Evolutionary conservation across 2,113 vertebrate species (phyloP).

Genomic region (Gopherus flavomarginatus): DNA sequence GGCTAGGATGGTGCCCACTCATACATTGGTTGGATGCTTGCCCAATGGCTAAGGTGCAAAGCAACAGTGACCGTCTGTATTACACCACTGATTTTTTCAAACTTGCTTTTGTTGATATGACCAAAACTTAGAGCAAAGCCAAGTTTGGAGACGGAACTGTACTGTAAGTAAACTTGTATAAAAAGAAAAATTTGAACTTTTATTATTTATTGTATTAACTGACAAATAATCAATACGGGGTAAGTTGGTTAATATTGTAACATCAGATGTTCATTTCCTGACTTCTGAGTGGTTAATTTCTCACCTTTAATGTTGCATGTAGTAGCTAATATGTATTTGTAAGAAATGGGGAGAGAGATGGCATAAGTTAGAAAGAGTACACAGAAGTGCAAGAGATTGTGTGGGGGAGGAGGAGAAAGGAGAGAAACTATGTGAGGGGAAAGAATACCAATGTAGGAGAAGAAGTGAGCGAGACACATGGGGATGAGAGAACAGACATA

Average conservation of each 20-base stretch:
- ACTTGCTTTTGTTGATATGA: not conserved
- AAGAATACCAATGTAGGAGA: not conserved
- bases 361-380: not conserved
- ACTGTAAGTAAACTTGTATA: not conserved
- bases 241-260: not conserved
- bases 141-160: not conserved
- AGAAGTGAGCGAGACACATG: not conserved
- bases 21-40: constrained; percentile 1
- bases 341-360: not conserved
- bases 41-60: not conserved
- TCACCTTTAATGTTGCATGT: accelerated
- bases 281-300: not conserved
- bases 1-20: constrained; percentile 3
- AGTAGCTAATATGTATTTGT: not conserved
- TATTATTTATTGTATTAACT: not conserved
- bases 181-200: not conserved
- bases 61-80: not conserved
- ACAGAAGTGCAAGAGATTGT: not conserved
- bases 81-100: not conserved
- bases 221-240: not conserved
- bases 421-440: not conserved
- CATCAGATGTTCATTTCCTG: not conserved
- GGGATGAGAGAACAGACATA: not conserved
- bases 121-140: not conserved
- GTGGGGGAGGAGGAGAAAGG: not conserved